Conservation (phyloP, 2,113 vertebrate genomes). For the Dicaeum eximium region DNA sequence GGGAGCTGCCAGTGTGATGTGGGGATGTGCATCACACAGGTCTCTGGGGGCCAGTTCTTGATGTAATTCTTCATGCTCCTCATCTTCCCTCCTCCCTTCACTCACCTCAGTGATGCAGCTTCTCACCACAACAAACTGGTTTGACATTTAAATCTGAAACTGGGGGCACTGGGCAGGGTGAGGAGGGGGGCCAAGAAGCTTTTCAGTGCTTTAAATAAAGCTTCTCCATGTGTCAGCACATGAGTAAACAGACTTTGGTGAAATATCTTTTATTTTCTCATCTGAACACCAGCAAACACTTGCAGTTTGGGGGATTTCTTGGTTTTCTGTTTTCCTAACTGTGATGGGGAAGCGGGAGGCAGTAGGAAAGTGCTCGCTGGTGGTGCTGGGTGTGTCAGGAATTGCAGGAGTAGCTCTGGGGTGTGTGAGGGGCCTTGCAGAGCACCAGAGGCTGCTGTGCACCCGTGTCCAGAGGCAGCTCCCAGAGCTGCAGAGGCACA, state of each 20-base stretch:
- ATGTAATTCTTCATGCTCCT: background rate
- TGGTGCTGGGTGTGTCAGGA: background rate
- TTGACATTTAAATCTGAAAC: background rate
- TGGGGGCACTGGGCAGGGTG: background rate
- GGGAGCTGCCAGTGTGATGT: background rate
- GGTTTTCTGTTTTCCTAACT: fast-evolving
- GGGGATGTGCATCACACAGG: background rate
- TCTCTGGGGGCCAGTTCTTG: background rate
- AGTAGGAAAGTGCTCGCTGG: fast-evolving
- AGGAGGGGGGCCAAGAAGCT: background rate
- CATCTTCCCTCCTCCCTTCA: background rate
- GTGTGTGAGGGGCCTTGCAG: background rate
- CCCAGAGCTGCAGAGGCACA: background rate
- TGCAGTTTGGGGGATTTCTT: background rate
- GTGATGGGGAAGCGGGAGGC: background rate
- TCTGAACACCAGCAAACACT: background rate
- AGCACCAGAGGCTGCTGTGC: background rate
- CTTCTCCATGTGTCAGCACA: fast-evolving
- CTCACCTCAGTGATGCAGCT: background rate
- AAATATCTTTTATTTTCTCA: background rate
- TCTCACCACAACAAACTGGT: background rate
- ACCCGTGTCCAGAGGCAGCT: background rate
- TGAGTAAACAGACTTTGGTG: background rate
- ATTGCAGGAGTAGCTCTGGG: fast-evolving
- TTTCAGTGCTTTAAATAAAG: background rate